Evolutionary conservation across 1,140 invertebrate genomes (phyloP).

Genomic region (Papilio xuthus): DNA sequence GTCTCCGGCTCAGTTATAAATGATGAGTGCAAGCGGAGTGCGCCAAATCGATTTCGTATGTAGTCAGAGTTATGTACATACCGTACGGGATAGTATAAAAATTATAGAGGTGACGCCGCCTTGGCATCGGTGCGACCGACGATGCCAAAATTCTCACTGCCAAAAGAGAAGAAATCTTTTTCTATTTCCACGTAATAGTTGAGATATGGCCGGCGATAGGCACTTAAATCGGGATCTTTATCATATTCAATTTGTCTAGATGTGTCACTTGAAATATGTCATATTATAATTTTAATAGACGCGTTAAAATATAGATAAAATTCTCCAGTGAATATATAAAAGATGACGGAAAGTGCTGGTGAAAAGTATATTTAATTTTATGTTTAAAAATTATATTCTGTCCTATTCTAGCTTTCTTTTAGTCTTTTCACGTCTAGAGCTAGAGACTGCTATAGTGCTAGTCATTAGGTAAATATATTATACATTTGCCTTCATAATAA

Average conservation of each 20-base stretch:
- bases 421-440: no score
- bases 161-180: slow-evolving; percentile 33
- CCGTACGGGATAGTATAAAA: slow-evolving; percentile 5
- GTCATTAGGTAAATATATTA: no score
- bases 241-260: slow-evolving; percentile 37
- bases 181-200: slow-evolving; percentile 37
- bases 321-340: neutral
- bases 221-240: slow-evolving; percentile 20
- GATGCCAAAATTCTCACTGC: slow-evolving; percentile 37
- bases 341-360: neutral
- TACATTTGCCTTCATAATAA: no score
- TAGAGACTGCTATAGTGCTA: no score
- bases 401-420: neutral
- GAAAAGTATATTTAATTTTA: neutral
- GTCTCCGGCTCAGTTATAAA: slow-evolving; percentile 28
- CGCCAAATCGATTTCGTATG: slow-evolving; percentile 37
- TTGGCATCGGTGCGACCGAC: slow-evolving; percentile 27
- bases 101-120: slow-evolving; percentile 25
- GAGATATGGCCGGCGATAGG: slow-evolving; percentile 33
- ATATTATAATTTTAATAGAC: slow-evolving; percentile 12
- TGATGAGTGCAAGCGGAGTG: slow-evolving; percentile 33
- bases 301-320: slow-evolving; percentile 4
- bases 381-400: neutral
- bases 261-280: neutral
- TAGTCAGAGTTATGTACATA: slow-evolving; percentile 13